phyloP scores from a whole-genome alignment of 2,888 invertebrate species.

The Ceramica pisi region DNA sequence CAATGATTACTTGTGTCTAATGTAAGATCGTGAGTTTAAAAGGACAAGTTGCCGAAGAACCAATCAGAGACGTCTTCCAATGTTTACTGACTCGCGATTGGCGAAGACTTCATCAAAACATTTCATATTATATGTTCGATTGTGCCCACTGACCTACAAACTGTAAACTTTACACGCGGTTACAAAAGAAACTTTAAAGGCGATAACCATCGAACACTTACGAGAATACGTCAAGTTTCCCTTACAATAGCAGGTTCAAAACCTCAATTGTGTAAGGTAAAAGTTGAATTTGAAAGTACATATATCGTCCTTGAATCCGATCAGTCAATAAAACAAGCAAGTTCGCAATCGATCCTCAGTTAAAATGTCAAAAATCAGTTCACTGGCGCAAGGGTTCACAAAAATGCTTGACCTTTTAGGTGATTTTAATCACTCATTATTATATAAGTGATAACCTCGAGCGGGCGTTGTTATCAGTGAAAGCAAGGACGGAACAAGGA shows the following conservation, averaged over 20 bases:
- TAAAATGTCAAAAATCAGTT: conserved; percentile 76
- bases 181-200: conserved; percentile 45
- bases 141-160: conserved; percentile 64
- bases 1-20: conserved; percentile 68
- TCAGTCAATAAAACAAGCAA: conserved; percentile 55
- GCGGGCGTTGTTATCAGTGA: conserved; percentile 86
- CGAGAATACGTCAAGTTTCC: conserved; percentile 51
- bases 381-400: conserved; percentile 69
- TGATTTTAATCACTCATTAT: conserved; percentile 68
- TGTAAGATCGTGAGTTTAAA: conserved; percentile 60
- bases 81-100: conserved; percentile 53
- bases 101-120: conserved; percentile 59
- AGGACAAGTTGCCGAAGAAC: conserved; percentile 61
- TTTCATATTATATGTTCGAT: conserved; percentile 60
- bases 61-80: conserved; percentile 54
- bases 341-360: conserved; percentile 61
- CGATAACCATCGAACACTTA: conserved; percentile 37
- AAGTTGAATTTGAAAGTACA: conserved; percentile 62
- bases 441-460: conserved; percentile 80
- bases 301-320: conserved; percentile 60
- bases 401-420: conserved; percentile 74
- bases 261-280: conserved; percentile 43
- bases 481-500: conserved; percentile 89
- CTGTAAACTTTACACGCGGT: conserved; percentile 47
- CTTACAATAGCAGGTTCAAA: conserved; percentile 31